Evolutionary conservation across 2,888 invertebrate genomes (phyloP).

Genomic region (Poecilobothrus nobilitatus): DNA sequence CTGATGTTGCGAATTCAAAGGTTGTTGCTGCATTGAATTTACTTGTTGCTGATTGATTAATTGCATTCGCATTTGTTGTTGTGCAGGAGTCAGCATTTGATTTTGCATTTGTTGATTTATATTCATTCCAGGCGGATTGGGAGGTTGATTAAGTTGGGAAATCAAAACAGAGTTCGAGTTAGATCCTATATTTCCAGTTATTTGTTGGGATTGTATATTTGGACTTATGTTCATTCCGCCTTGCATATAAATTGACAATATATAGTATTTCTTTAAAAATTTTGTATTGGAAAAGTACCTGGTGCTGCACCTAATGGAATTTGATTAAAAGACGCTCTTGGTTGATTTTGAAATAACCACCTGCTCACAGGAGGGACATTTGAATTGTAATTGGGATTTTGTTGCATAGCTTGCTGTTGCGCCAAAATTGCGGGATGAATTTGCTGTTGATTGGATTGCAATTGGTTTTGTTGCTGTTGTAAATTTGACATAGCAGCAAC

Average conservation of each 20-base stretch:
- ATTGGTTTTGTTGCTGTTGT: constrained; percentile 19
- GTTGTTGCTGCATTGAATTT: constrained; percentile 28
- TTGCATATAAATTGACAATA: constrained; percentile 17
- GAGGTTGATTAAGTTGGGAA: constrained; percentile 56
- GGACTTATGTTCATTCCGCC: constrained; percentile 20
- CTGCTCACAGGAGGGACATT: constrained; percentile 33
- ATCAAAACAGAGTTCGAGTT: constrained; percentile 50
- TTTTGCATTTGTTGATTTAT: constrained; percentile 32
- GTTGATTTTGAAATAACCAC: constrained; percentile 33
- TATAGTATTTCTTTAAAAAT: no score
- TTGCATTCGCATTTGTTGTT: constrained; percentile 32
- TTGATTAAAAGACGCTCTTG: constrained; percentile 19
- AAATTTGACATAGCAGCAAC: not conserved
- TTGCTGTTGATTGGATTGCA: constrained; percentile 32
- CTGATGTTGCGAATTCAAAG: constrained; percentile 31
- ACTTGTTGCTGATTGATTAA: constrained; percentile 39
- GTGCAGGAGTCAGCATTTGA: constrained; percentile 26
- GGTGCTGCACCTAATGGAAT: constrained; percentile 10
- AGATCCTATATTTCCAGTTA: constrained; percentile 37
- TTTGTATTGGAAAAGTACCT: not conserved
- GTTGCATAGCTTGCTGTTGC: constrained; percentile 33
- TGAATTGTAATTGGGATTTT: constrained; percentile 36
- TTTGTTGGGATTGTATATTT: constrained; percentile 29
- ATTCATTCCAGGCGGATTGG: constrained; percentile 33
- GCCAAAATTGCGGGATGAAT: constrained; percentile 30